phyloP scores from a whole-genome alignment of 2,797 vertebrate species.

The Acrossocheilus fasciatus region DNA sequence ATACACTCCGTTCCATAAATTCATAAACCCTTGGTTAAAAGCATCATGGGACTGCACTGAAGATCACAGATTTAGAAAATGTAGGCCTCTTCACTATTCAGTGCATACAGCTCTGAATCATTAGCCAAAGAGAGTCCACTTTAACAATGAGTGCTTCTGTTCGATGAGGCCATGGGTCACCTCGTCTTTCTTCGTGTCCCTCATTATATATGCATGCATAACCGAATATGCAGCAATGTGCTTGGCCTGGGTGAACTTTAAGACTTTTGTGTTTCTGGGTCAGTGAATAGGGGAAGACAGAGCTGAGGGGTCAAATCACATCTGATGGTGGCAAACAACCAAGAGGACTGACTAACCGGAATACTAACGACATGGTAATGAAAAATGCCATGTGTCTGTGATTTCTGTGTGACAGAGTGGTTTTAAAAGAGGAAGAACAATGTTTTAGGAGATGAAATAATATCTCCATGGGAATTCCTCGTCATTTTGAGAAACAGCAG shows the following conservation, averaged over 20 bases:
- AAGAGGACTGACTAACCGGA: neutral
- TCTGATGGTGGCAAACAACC: neutral
- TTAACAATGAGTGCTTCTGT: constrained; percentile 27
- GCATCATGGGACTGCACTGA: neutral
- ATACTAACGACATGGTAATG: constrained; percentile 26
- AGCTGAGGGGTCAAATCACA: constrained; percentile 15
- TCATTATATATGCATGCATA: neutral
- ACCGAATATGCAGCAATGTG: neutral
- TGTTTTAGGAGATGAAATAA: neutral
- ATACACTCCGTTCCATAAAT: neutral
- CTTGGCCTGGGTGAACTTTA: constrained; percentile 13
- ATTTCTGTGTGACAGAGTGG: neutral
- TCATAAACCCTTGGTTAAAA: neutral
- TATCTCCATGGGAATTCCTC: constrained; percentile 13
- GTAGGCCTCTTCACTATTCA: neutral
- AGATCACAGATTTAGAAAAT: neutral
- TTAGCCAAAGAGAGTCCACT: neutral
- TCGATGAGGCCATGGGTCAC: constrained; percentile 5
- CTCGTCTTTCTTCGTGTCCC: neutral
- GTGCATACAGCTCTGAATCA: neutral
- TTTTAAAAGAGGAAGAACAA: neutral
- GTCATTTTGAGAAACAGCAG: constrained; percentile 7
- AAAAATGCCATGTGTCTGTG: neutral
- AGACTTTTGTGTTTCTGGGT: constrained; percentile 24
- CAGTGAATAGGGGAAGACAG: neutral